Evolutionary conservation across 2,888 invertebrate species (phyloP).

Genomic region (Lochmaea capreae): DNA sequence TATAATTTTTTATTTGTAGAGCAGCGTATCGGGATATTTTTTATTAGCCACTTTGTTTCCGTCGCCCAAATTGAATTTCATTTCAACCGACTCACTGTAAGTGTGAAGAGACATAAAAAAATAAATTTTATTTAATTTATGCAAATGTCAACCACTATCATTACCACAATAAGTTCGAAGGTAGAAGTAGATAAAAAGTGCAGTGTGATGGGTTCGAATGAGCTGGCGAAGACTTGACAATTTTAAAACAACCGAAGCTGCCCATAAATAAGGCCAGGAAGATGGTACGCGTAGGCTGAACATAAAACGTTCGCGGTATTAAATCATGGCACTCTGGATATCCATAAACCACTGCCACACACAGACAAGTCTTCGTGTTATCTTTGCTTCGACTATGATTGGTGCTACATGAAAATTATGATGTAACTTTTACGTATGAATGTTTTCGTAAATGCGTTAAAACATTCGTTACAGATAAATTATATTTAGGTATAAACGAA

Average conservation of each 20-base stretch:
- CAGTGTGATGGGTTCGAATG: slow-evolving; percentile 46
- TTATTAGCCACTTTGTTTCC: not conserved
- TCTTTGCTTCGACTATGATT: slow-evolving; percentile 38
- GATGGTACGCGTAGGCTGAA: slow-evolving; percentile 65
- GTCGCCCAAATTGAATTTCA: slow-evolving; percentile 4
- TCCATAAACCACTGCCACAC: slow-evolving; percentile 65
- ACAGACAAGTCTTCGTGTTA: slow-evolving; percentile 52
- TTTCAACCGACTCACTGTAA: not conserved
- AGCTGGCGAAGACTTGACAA: slow-evolving; percentile 55
- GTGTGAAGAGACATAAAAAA: slow-evolving; percentile 7
- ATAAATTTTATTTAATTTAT: slow-evolving; percentile 22
- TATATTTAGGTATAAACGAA: slow-evolving; percentile 24
- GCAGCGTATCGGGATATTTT: not conserved
- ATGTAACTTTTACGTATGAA: slow-evolving; percentile 35
- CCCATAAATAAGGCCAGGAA: slow-evolving; percentile 63
- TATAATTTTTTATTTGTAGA: not conserved
- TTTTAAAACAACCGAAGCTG: slow-evolving; percentile 63
- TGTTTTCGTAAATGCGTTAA: slow-evolving; percentile 35
- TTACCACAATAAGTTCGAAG: slow-evolving; percentile 32
- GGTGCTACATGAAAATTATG: slow-evolving; percentile 39
- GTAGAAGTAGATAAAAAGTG: slow-evolving; percentile 38
- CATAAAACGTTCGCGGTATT: slow-evolving; percentile 64
- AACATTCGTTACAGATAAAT: slow-evolving; percentile 32
- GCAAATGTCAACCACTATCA: slow-evolving; percentile 32
- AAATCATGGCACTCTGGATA: slow-evolving; percentile 64